Conservation (phyloP, 2,888 invertebrate genomes). For the Drosophila birchii region DNA sequence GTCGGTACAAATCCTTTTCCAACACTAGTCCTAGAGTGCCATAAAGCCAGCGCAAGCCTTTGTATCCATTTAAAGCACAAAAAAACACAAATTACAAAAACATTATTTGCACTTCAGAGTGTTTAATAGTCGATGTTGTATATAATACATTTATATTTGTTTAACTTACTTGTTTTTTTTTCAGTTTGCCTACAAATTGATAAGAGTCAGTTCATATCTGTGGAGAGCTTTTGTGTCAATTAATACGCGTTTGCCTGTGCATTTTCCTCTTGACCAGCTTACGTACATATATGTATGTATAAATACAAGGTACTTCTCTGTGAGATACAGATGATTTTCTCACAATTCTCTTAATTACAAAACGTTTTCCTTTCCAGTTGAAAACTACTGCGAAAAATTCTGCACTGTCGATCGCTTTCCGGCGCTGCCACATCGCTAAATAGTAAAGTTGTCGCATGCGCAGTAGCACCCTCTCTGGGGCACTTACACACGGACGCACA, state of each 20-base stretch:
- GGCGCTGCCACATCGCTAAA: slow-evolving; percentile 36
- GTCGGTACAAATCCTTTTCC: no score
- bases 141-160: no score
- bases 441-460: slow-evolving; percentile 73
- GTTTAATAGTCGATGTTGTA: no score
- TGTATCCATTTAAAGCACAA: no score
- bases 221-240: background rate
- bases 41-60: no score
- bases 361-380: background rate
- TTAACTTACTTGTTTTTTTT: no score
- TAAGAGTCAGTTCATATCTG: background rate
- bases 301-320: background rate
- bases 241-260: background rate
- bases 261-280: background rate
- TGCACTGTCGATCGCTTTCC: slow-evolving; percentile 13
- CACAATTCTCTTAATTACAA: background rate
- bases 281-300: background rate
- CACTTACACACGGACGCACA: slow-evolving; percentile 12
- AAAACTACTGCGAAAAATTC: slow-evolving; percentile 3
- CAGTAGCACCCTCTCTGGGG: slow-evolving; percentile 36
- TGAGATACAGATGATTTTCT: background rate
- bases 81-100: no score
- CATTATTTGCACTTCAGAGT: no score
- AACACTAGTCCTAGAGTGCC: no score
- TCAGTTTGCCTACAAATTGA: no score